These are phyloP conservation scores for Ivindomyrus marchei DNA, from an alignment of 2,113 vertebrate species.

Conservation along the genomic window DNA sequence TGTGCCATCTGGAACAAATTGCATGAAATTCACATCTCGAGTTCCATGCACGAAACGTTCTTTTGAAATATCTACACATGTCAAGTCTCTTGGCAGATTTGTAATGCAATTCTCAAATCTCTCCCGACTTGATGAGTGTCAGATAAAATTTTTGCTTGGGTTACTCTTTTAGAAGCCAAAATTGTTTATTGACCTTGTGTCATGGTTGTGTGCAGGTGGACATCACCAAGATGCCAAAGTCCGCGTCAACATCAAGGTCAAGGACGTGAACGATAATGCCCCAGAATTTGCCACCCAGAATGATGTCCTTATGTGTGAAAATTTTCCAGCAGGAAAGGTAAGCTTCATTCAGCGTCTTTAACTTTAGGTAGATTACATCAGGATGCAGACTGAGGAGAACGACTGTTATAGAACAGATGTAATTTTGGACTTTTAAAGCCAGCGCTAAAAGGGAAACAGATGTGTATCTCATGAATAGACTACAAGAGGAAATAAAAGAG, in stretches of 20 bases:
- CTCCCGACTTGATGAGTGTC: neutral
- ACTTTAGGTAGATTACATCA: neutral
- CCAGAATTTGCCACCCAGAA: slow-evolving; percentile 83
- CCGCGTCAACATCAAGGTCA: slow-evolving; percentile 81
- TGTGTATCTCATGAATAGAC: neutral
- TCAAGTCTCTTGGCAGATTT: slow-evolving; percentile 7
- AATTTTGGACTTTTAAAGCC: neutral
- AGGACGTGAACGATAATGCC: slow-evolving; percentile 85
- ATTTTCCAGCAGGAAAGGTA: slow-evolving; percentile 77
- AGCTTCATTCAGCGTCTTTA: neutral
- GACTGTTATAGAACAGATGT: neutral
- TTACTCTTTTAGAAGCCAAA: neutral
- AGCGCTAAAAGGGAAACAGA: neutral
- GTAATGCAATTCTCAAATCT: slow-evolving; percentile 11
- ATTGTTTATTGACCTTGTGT: neutral
- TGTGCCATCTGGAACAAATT: slow-evolving; percentile 19
- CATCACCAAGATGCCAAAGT: slow-evolving; percentile 88
- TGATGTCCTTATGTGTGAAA: slow-evolving; percentile 88
- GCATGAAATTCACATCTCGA: slow-evolving; percentile 19
- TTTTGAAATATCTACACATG: slow-evolving; percentile 13
- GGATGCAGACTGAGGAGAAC: neutral
- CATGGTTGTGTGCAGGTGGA: slow-evolving; percentile 61
- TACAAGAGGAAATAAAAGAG: neutral
- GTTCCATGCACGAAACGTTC: neutral
- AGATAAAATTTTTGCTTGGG: neutral